Evolutionary conservation across 1,140 invertebrate genomes (phyloP).

Genomic region (Drosophila grimshawi): DNA sequence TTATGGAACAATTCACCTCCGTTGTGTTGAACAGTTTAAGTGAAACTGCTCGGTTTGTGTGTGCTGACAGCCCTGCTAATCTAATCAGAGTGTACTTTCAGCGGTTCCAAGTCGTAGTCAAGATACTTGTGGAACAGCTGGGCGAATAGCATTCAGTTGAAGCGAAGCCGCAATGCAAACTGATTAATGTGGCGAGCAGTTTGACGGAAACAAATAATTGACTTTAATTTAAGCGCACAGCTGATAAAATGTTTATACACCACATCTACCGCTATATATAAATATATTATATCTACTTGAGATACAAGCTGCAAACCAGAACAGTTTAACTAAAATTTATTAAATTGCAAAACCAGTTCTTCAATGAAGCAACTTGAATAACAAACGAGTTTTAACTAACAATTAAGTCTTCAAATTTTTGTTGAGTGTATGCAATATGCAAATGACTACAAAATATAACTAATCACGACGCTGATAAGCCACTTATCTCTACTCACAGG

Average conservation of each 20-base stretch:
- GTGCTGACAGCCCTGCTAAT: slow-evolving; percentile 16
- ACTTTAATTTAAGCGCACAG: slow-evolving; percentile 37
- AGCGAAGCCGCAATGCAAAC: slow-evolving; percentile 13
- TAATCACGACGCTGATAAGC: background rate
- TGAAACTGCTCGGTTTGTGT: slow-evolving; percentile 14
- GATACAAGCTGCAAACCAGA: background rate
- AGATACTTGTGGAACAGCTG: slow-evolving; percentile 10
- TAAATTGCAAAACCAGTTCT: background rate
- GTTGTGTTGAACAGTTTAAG: slow-evolving; percentile 16
- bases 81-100: slow-evolving; percentile 8
- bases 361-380: background rate
- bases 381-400: slow-evolving; percentile 6
- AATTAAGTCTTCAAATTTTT: background rate
- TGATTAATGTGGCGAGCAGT: slow-evolving; percentile 39
- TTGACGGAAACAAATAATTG: slow-evolving; percentile 44
- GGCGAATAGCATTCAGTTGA: background rate
- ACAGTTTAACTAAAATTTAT: background rate
- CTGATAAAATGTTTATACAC: background rate
- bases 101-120: slow-evolving; percentile 4
- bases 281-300: too few species aligned
- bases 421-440: background rate
- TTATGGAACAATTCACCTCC: background rate
- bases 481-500: background rate
- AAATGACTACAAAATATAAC: background rate
- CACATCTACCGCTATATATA: background rate